These are phyloP conservation scores for Alcis repandata DNA, from an alignment of 2,888 invertebrate species.

Conservation along the genomic window DNA sequence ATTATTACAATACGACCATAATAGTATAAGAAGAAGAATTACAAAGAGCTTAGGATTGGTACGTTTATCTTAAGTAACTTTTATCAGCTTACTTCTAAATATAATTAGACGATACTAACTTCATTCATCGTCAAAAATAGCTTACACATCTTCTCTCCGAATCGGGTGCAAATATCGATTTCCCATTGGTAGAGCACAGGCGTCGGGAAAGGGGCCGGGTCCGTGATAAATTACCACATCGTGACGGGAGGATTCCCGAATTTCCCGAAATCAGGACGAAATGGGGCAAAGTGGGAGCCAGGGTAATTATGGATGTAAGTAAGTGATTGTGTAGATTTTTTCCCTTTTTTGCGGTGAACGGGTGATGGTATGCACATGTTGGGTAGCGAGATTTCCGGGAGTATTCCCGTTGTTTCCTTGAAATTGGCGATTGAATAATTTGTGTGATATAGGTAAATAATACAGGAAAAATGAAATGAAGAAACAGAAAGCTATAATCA, in stretches of 20 bases:
- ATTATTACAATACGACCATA: too few relatives aligned
- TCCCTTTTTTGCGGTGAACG: conserved; percentile 17
- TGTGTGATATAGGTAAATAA: not conserved
- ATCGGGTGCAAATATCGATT: conserved; percentile 71
- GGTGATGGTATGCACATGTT: conserved; percentile 26
- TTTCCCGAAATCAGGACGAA: conserved; percentile 60
- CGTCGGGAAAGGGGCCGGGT: conserved; percentile 59
- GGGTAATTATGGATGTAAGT: conserved; percentile 42
- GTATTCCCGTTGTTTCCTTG: conserved; percentile 22
- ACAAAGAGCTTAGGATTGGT: too few relatives aligned
- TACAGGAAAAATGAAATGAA: not conserved
- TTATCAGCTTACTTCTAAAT: not conserved
- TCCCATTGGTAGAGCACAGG: conserved; percentile 66
- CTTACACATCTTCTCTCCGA: conserved; percentile 41
- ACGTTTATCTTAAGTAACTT: not conserved
- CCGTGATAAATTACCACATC: conserved; percentile 70
- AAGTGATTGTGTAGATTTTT: conserved; percentile 40
- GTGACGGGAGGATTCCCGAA: conserved; percentile 66
- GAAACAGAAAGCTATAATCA: not conserved
- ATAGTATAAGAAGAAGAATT: too few relatives aligned
- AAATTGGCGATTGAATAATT: conserved; percentile 6
- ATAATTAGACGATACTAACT: not conserved
- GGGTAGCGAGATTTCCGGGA: conserved; percentile 3
- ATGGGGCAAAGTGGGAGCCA: conserved; percentile 19
- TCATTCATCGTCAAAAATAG: conserved; percentile 34